Base-by-base conservation (phyloP, 1,140 invertebrate species). In the Sminthurides bifidus region DNA sequence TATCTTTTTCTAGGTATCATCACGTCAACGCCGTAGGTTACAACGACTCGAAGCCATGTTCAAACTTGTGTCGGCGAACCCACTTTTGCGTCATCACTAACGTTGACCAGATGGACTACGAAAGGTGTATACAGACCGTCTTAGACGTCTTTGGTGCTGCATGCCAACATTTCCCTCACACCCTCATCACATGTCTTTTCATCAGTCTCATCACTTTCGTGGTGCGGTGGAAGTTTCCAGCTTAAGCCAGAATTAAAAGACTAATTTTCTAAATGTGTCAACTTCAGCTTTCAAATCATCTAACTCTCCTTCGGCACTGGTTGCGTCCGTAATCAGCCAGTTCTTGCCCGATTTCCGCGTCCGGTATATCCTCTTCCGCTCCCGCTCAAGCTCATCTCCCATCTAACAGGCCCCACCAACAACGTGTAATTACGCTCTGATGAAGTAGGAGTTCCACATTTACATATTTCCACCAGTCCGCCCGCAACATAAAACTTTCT, bases 61-160 rank as follows among this genome's bases (percentile, higher is more conserved):
- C 24, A 27, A 55, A 62, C 38, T 33, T 62, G n/a, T 62, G 60
- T 52, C 46, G 49, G 17, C 27, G 60, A 53, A 62, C 60, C 1
- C 60, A 62, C 43, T 62, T 62, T 41, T 62, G 60, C 52, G 60
- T 58, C 51, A 62, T 62, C 35, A 62, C 60, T 1, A 62, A 62
- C 30, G 54, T 62, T 19, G 60, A 62, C 53, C 57, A 62, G 30
- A 45, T 40, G 35, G 60, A 62, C 53, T 62, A 56, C 43, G 60
- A 62, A 50, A 26, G 60, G 27, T 62, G 60, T 27, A 62, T 62
- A 40, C 60, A 62, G 35, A 62, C 60, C 35, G 56, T 58, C 21
- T 56, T 57, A 15, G 37, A 26, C 3, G 15, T 49, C 17, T 61
- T 57, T 24, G 55, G 48, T 21, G 43, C 55, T 17, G 21, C 55